phyloP scores from a whole-genome alignment of 2,888 invertebrate genomes.

The Volucella inanis region DNA sequence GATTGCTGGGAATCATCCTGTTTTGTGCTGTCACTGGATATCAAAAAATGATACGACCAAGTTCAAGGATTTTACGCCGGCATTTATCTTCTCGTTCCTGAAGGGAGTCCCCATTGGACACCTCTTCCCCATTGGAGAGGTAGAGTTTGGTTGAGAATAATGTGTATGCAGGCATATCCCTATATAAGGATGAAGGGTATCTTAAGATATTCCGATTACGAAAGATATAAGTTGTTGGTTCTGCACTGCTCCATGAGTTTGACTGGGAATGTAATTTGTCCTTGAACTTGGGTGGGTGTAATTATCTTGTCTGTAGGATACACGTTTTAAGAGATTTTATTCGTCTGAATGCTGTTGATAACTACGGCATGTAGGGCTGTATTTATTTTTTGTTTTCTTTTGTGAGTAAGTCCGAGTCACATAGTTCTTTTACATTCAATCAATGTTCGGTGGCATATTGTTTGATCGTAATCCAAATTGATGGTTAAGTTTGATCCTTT shows the following conservation, averaged over 20 bases:
- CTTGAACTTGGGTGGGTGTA: not conserved
- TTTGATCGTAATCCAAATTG: too few species aligned
- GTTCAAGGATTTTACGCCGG: constrained; percentile 15
- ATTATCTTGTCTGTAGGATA: constrained; percentile 1
- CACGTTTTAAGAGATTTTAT: too few species aligned
- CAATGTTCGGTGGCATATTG: too few species aligned
- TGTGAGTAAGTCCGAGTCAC: too few species aligned
- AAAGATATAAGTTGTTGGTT: not conserved
- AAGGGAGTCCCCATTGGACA: not conserved
- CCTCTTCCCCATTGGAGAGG: not conserved
- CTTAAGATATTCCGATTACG: not conserved
- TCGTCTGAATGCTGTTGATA: too few species aligned
- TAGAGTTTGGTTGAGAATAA: not conserved
- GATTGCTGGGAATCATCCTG: not conserved
- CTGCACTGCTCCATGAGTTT: not conserved
- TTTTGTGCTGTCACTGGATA: not conserved
- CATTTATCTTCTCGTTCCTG: constrained; percentile 7
- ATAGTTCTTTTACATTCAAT: too few species aligned
- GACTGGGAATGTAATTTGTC: constrained; percentile 7
- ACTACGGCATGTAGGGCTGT: too few species aligned
- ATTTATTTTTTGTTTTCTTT: too few species aligned
- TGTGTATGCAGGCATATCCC: not conserved
- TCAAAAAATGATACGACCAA: constrained; percentile 7
- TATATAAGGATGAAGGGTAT: not conserved
- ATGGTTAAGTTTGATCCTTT: too few species aligned